Evolutionary conservation across 2,888 invertebrate genomes (phyloP), one percentile per base, ranked within the genome.

Genomic region (Cephus spinipes): DNA sequence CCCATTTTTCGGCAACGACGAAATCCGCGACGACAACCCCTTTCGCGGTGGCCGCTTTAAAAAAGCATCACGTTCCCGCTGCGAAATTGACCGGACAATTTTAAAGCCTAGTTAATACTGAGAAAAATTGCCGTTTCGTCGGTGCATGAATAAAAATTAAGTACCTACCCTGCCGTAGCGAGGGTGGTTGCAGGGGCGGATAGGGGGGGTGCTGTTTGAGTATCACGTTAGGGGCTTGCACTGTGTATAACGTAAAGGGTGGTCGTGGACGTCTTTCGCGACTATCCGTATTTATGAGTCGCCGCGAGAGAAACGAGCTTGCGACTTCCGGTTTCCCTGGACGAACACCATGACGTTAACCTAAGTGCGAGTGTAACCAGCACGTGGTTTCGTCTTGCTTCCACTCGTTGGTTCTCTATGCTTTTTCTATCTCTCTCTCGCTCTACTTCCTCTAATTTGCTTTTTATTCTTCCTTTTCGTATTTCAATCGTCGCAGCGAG

Each of bases 21-120:
- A 69, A 30, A 69, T 3, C 12, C 31, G 31, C 71, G 31, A 33
- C 12, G 12, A 71, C 33, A 71, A 85, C 83, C 83, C 85, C 83
- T 84, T 85, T 84, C 71, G 77, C 77, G 76, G 75, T 73, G 30
- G 76, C 77, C 86, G 85, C 86, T 91, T 91, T 85, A 89, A 90
- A 91, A 91, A 91, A 88, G 88, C 86, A 87, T 91, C 91, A 91
- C 91, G 91, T 91, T 78, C 87, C 84, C 79, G 80, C 80, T 79
- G 83, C 88, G 87, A 91, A 91, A 91, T 91, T 91, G 91, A 91
- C 91, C 90, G 89, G 88, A 90, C 90, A 90, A 90, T 91, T 91
- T 91, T 89, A 89, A 89, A 91, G 91, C 90, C 86, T 87, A 83
- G 83, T 91, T 91, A 91, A 90, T 90, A 83, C 90, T 76, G 88